phyloP scores from a whole-genome alignment of 2,888 invertebrate genomes.

The Caenorhabditis becei region DNA sequence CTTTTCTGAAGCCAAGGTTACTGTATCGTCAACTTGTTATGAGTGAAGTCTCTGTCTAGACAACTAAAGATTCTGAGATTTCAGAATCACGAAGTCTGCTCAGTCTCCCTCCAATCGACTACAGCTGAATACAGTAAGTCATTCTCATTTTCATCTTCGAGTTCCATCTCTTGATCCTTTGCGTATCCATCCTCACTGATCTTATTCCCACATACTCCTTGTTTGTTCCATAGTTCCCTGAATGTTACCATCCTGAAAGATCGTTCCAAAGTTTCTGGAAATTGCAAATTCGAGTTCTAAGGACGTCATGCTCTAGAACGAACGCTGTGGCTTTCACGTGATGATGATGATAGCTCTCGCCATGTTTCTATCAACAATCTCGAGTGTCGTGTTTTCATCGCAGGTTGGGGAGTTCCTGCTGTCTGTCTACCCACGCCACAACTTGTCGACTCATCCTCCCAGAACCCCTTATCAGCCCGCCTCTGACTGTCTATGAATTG shows the following conservation, averaged over 20 bases:
- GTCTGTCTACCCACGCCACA: constrained; percentile 19
- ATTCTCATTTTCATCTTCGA: background rate
- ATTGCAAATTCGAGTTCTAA: background rate
- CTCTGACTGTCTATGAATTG: background rate
- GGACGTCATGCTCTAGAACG: background rate
- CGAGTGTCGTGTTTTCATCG: constrained; percentile 29
- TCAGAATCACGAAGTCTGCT: background rate
- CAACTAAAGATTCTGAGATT: background rate
- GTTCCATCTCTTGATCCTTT: no score
- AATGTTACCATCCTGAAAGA: no score
- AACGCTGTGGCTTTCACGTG: background rate
- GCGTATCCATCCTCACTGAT: no score
- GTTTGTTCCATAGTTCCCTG: no score
- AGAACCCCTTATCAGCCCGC: constrained; percentile 1
- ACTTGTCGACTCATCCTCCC: constrained; percentile 13
- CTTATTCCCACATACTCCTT: no score
- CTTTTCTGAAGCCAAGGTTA: background rate
- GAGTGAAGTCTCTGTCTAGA: background rate
- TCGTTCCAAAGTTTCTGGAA: background rate
- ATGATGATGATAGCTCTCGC: background rate
- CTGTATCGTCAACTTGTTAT: background rate
- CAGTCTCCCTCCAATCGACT: background rate
- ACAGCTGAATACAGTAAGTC: constrained; percentile 9
- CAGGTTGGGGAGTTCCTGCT: constrained; percentile 4
- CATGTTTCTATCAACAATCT: constrained; percentile 33